Conservation (phyloP, 2,888 invertebrate species). For the Allolobophora icterica region DNA sequence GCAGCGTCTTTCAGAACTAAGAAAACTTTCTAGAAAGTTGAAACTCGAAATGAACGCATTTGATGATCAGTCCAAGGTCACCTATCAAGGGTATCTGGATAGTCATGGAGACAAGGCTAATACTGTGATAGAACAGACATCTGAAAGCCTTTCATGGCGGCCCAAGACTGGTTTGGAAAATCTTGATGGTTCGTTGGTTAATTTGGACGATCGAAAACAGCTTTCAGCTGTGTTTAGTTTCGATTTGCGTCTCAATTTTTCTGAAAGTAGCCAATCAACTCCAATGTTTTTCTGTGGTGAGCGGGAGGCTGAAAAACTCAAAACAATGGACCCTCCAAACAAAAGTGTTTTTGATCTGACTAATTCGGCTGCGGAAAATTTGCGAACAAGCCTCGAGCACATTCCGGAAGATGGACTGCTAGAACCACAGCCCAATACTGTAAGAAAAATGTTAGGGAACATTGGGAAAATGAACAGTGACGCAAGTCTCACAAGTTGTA, state of each 20-base stretch:
- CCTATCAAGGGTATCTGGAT: not conserved
- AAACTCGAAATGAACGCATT: not conserved
- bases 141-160: not conserved
- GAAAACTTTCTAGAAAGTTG: not conserved
- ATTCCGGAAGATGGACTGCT: constrained; percentile 3
- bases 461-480: not conserved
- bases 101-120: not conserved
- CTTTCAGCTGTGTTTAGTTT: not conserved
- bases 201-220: not conserved
- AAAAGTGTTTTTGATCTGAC: not conserved
- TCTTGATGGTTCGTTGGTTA: not conserved
- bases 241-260: not conserved
- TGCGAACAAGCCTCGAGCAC: not conserved
- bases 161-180: not conserved
- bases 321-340: not conserved
- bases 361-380: not conserved
- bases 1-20: not conserved
- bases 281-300: not conserved
- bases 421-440: not conserved
- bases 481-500: not conserved
- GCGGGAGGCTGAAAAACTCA: not conserved
- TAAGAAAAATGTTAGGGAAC: not conserved
- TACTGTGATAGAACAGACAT: not conserved
- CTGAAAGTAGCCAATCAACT: not conserved
- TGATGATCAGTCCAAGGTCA: not conserved